A percentile compares a stretch with the other conserved stretches of the same genome.
phyloP scores from a whole-genome alignment of 1,140 invertebrate genomes.

The Atopsyche davidsoni region DNA sequence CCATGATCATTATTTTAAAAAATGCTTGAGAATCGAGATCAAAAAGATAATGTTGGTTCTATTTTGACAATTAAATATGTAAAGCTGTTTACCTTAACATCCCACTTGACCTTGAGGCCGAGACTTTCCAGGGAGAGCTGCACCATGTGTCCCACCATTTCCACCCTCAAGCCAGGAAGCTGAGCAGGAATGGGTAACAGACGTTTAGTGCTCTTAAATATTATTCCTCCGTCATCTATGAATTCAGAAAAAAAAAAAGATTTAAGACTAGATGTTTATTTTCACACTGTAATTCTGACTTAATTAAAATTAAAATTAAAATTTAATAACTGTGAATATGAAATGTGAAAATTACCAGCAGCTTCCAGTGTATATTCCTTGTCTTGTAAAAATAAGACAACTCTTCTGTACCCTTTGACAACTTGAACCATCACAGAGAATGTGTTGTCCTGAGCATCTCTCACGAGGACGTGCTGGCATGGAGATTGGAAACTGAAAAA shows the following conservation, averaged over 20 bases:
- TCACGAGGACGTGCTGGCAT: slow-evolving; percentile 60
- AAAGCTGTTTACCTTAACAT: slow-evolving; percentile 49
- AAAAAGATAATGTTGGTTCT: not conserved
- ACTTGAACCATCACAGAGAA: slow-evolving; percentile 60
- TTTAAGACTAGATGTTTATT: slow-evolving; percentile 1
- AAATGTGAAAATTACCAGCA: slow-evolving; percentile 36
- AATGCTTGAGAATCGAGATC: not conserved
- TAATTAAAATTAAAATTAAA: not conserved
- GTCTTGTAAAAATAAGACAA: slow-evolving; percentile 58
- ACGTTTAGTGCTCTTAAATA: slow-evolving; percentile 51
- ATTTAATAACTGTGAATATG: slow-evolving; percentile 9
- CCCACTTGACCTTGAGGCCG: slow-evolving; percentile 72
- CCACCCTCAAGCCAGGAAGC: slow-evolving; percentile 59
- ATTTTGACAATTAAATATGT: slow-evolving; percentile 12
- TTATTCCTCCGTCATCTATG: slow-evolving; percentile 51
- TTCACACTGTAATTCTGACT: slow-evolving; percentile 1
- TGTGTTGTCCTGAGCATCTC: slow-evolving; percentile 56
- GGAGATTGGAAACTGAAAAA: slow-evolving; percentile 54
- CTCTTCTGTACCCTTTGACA: slow-evolving; percentile 40
- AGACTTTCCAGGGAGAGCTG: slow-evolving; percentile 59
- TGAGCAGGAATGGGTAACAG: slow-evolving; percentile 61
- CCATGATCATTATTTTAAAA: too few relatives aligned
- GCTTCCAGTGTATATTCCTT: slow-evolving; percentile 58
- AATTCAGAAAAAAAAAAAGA: slow-evolving; percentile 27
- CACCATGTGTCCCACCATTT: slow-evolving; percentile 62